Evolutionary conservation across 2,113 vertebrate genomes (phyloP).

Genomic region (Brachyistius frenatus): DNA sequence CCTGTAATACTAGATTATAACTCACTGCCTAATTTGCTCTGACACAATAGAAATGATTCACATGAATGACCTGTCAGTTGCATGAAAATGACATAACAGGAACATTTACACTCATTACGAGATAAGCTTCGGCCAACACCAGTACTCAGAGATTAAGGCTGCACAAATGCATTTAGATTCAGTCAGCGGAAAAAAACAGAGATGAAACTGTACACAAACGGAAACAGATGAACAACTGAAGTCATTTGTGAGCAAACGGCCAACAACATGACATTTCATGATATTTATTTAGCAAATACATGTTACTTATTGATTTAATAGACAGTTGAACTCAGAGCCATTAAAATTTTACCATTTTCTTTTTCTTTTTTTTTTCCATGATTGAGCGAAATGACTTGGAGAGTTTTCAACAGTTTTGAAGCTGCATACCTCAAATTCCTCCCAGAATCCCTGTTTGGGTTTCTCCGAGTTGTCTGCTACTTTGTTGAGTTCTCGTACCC

Average conservation of each 20-base stretch:
- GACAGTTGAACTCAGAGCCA: neutral
- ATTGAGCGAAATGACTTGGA: neutral
- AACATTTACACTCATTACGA: neutral
- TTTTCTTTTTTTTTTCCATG: no score
- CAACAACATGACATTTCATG: no score
- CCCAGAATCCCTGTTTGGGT: constrained; percentile 92
- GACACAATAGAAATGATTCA: constrained; percentile 15
- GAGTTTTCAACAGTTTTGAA: neutral
- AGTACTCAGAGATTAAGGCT: constrained; percentile 15
- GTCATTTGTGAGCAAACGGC: neutral
- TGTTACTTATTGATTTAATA: neutral
- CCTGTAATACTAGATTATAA: neutral
- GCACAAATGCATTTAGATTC: constrained; percentile 20
- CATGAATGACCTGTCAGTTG: constrained; percentile 14
- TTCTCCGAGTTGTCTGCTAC: constrained; percentile 90
- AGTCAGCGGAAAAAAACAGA: neutral
- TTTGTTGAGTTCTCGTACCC: constrained; percentile 90
- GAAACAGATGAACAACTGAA: neutral
- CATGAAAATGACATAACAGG: constrained; percentile 25
- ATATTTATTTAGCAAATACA: neutral
- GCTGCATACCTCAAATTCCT: constrained; percentile 88
- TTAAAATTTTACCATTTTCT: neutral
- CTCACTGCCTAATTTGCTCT: neutral
- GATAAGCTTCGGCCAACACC: constrained; percentile 4
- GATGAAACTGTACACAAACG: neutral